These are phyloP conservation scores for Agapornis canus DNA, from an alignment of 2,797 vertebrate species.

Conservation along the genomic window DNA sequence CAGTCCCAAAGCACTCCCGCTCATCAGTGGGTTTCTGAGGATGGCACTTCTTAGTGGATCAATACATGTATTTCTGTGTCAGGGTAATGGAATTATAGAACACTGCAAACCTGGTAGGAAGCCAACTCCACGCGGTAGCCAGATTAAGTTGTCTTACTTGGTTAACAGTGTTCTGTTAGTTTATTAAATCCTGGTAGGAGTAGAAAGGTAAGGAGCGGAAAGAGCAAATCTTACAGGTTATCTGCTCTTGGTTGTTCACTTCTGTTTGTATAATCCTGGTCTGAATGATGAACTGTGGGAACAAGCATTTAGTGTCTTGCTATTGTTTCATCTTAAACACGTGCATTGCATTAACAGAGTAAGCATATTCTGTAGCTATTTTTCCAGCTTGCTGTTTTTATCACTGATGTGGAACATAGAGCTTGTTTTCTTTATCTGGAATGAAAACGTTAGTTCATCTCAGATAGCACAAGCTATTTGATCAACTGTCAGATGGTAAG, in stretches of 20 bases:
- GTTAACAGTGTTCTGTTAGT: constrained; percentile 30
- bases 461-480: constrained; percentile 17
- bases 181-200: constrained; percentile 21
- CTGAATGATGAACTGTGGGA: background rate
- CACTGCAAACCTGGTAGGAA: background rate
- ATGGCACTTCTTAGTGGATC: background rate
- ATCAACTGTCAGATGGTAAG: background rate
- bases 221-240: background rate
- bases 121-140: background rate
- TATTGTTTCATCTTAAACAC: background rate
- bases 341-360: background rate
- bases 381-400: background rate
- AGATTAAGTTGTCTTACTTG: constrained; percentile 44
- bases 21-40: background rate
- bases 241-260: background rate
- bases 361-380: background rate
- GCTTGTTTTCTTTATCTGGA: constrained; percentile 43
- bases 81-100: background rate
- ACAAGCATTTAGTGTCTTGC: background rate
- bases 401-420: background rate
- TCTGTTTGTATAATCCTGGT: background rate
- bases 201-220: background rate
- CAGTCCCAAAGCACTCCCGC: background rate
- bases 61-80: background rate
- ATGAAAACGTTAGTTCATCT: background rate